A percentile compares a stretch with the other conserved stretches of the same genome.
phyloP scores from a whole-genome alignment of 2,113 vertebrate genomes.

The Paratilapia polleni region DNA sequence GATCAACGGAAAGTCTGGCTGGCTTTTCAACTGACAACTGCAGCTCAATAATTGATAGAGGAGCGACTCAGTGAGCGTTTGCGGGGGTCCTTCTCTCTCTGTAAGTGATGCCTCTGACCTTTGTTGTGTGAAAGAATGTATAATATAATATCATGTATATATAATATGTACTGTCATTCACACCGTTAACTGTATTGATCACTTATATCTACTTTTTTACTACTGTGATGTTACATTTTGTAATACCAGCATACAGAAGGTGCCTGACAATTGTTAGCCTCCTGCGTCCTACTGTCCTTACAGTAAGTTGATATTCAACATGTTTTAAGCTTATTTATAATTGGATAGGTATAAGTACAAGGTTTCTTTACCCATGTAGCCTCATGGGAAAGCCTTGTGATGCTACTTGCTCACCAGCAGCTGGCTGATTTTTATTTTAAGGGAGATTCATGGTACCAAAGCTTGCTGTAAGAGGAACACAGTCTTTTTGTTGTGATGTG shows the following conservation, averaged over 20 bases:
- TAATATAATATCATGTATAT: no score
- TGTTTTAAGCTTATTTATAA: neutral
- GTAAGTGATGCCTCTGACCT: constrained; percentile 70
- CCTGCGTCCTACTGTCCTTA: no score
- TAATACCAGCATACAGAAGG: neutral
- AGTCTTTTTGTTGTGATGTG: neutral
- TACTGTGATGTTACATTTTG: neutral
- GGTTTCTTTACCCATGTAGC: neutral
- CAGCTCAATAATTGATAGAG: constrained; percentile 72
- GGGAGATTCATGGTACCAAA: neutral
- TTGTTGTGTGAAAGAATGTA: constrained; percentile 65
- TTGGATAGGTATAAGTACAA: neutral
- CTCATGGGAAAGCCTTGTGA: neutral
- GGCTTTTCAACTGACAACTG: constrained; percentile 72
- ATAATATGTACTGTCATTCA: no score
- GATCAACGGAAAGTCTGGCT: constrained; percentile 78
- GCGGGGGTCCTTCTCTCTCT: constrained; percentile 53
- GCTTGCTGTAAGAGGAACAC: neutral
- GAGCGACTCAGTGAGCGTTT: constrained; percentile 50
- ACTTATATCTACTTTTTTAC: no score
- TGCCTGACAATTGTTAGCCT: no score
- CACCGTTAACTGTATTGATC: no score
- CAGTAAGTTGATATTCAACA: neutral
- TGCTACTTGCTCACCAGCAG: neutral
- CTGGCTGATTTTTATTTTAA: neutral